A percentile compares a stretch with the other conserved stretches of the same genome.
These are phyloP conservation scores for Tiphia femorata DNA, from an alignment of 2,888 invertebrate species.

Conservation along the genomic window DNA sequence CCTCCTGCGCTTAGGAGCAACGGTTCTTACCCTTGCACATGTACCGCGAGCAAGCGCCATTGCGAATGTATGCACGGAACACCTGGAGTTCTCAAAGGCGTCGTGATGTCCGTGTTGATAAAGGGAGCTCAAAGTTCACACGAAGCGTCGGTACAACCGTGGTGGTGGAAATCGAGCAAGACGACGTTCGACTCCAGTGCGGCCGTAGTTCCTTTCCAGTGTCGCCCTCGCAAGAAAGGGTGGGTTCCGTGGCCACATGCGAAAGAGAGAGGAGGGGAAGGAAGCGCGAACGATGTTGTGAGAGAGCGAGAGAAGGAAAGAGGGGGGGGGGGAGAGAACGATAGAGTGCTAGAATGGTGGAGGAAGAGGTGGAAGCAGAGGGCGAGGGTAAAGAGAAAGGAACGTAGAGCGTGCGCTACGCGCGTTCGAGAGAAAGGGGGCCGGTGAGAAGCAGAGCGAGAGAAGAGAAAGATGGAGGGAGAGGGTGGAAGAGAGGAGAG, in stretches of 20 bases:
- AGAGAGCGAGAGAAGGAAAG: constrained; percentile 10
- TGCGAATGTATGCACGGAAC: constrained; percentile 28
- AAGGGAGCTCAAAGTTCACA: constrained; percentile 24
- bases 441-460: background rate
- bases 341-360: background rate
- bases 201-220: background rate
- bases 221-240: constrained; percentile 8
- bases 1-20: too few species aligned
- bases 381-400: constrained; percentile 9
- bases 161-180: constrained; percentile 25
- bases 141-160: constrained; percentile 11
- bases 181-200: constrained; percentile 4
- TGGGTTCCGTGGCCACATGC: constrained; percentile 27
- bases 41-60: too few species aligned
- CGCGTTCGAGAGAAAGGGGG: constrained; percentile 13
- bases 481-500: constrained; percentile 13
- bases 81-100: constrained; percentile 27
- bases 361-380: constrained; percentile 2
- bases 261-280: constrained; percentile 34
- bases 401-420: constrained; percentile 11
- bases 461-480: constrained; percentile 25
- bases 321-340: constrained; percentile 12
- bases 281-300: too few species aligned
- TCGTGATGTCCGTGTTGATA: constrained; percentile 28
- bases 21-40: too few species aligned